A percentile compares a stretch with the other conserved stretches of the same genome.
phyloP scores from a whole-genome alignment of 1,140 invertebrate genomes.

The Cydia amplana region DNA sequence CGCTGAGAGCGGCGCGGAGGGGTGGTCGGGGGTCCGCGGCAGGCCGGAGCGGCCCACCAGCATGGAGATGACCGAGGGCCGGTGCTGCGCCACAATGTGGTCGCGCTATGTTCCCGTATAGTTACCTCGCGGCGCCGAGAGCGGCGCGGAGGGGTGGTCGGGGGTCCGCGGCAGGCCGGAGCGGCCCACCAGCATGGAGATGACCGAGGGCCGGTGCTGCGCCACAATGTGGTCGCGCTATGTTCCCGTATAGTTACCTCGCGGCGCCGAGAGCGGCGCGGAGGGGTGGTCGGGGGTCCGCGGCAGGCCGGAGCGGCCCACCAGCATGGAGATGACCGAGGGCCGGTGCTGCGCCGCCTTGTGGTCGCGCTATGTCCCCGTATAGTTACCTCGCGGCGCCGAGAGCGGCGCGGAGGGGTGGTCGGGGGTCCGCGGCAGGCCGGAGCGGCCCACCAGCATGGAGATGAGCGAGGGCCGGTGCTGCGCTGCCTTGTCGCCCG shows the following conservation, averaged over 20 bases:
- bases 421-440: conserved; percentile 76
- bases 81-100: conserved; percentile 82
- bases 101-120: conserved; percentile 49
- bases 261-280: no score
- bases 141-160: conserved; percentile 70
- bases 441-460: conserved; percentile 82
- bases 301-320: neutral
- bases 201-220: conserved; percentile 75
- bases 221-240: no score
- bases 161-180: conserved; percentile 57
- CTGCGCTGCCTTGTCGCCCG: conserved; percentile 81
- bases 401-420: conserved; percentile 71
- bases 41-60: conserved; percentile 81
- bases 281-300: conserved; percentile 73
- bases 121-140: no score
- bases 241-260: conserved; percentile 49
- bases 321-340: conserved; percentile 22
- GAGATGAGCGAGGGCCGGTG: conserved; percentile 86
- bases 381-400: conserved; percentile 66
- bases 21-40: conserved; percentile 72
- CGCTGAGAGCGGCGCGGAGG: conserved; percentile 71
- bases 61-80: conserved; percentile 87
- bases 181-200: neutral
- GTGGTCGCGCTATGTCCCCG: neutral
- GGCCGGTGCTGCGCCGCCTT: conserved; percentile 78